phyloP scores from a whole-genome alignment of 2,113 vertebrate species.

The Erythrocercus mccallii region DNA sequence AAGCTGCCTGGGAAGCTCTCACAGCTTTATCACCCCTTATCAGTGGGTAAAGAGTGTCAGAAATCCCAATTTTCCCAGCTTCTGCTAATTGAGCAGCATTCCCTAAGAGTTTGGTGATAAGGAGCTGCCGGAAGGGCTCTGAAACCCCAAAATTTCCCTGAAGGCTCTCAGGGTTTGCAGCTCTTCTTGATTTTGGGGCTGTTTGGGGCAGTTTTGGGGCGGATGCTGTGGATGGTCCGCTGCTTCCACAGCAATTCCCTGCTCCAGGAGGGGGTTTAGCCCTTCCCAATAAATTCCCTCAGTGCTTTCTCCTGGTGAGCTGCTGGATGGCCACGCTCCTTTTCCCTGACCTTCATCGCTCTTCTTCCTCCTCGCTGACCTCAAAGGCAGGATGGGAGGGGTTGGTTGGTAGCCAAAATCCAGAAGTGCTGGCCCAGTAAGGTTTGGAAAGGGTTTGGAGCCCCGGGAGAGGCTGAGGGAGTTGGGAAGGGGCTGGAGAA shows the following conservation, averaged over 20 bases:
- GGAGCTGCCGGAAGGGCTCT: not conserved
- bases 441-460: not conserved
- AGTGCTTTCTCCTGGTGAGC: not conserved
- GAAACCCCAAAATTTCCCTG: not conserved
- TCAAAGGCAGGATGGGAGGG: not conserved
- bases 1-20: slow-evolving; percentile 27
- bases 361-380: not conserved
- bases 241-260: not conserved
- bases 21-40: slow-evolving; percentile 41
- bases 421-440: not conserved
- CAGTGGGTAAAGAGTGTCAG: not conserved
- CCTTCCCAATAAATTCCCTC: not conserved
- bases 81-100: not conserved
- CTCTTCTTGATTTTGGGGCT: not conserved
- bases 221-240: fast-evolving
- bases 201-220: not conserved
- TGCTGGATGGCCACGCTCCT: not conserved
- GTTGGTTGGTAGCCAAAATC: not conserved
- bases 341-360: not conserved
- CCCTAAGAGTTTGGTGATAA: not conserved
- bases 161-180: not conserved
- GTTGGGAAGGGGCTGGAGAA: not conserved
- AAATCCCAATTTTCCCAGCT: not conserved
- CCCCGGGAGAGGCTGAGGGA: not conserved
- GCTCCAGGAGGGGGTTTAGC: not conserved